Conservation (phyloP, 2,797 vertebrate genomes). For the Apogon hyalosoma region DNA sequence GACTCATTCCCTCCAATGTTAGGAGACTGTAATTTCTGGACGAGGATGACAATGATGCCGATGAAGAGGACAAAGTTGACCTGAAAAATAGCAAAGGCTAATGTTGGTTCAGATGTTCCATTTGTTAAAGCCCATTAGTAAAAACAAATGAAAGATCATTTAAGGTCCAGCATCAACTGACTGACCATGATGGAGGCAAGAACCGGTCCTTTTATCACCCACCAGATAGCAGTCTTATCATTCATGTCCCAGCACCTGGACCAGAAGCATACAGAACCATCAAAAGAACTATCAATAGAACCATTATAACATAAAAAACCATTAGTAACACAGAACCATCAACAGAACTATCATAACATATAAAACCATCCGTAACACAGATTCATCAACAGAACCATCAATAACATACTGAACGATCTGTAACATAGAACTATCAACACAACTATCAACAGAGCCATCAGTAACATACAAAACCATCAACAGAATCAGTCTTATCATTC, state of each 20-base stretch:
- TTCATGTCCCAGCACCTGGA: constrained; percentile 97
- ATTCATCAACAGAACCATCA: too few species aligned
- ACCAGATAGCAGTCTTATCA: constrained; percentile 95
- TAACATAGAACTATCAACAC: too few species aligned
- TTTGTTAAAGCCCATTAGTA: too few species aligned
- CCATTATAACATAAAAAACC: too few species aligned
- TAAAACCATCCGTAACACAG: too few species aligned
- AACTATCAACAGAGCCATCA: not conserved
- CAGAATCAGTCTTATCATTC: too few species aligned
- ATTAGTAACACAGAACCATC: too few species aligned
- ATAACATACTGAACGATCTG: too few species aligned
- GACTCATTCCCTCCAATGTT: constrained; percentile 97
- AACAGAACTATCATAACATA: too few species aligned
- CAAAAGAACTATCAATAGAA: too few species aligned
- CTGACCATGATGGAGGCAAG: constrained; percentile 94
- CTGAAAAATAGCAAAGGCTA: constrained; percentile 69
- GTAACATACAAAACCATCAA: too few species aligned
- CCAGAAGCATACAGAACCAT: not conserved
- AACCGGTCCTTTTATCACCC: constrained; percentile 98
- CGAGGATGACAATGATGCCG: constrained; percentile 96
- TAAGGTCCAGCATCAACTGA: not conserved
- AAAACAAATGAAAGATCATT: not conserved
- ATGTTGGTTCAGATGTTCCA: too few species aligned
- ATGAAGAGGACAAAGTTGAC: constrained; percentile 97
- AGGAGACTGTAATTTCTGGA: constrained; percentile 97